These are phyloP conservation scores for Dusona sp. DNA, from an alignment of 2,888 invertebrate genomes.

Conservation along the genomic window DNA sequence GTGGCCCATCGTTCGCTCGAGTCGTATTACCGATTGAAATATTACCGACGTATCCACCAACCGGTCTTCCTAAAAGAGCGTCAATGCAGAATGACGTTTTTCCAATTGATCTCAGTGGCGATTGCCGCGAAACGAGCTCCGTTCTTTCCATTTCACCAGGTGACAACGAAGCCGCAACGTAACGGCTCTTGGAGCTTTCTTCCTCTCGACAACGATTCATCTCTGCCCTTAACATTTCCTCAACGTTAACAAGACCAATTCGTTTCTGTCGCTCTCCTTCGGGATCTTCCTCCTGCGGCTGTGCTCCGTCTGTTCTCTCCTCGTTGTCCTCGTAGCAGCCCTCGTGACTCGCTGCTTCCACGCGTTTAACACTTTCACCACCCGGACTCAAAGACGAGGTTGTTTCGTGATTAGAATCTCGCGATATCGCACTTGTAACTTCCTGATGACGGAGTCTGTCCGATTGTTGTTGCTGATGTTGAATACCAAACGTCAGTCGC, in stretches of 20 bases:
- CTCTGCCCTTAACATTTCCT: slow-evolving; percentile 61
- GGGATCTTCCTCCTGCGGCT: slow-evolving; percentile 35
- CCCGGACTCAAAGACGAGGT: slow-evolving; percentile 28
- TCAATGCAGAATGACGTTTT: slow-evolving; percentile 96
- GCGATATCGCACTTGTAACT: slow-evolving; percentile 26
- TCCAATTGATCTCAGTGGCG: slow-evolving; percentile 70
- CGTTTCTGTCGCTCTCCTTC: slow-evolving; percentile 67
- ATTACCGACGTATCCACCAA: slow-evolving; percentile 64
- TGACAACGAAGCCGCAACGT: slow-evolving; percentile 21
- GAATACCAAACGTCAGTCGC: slow-evolving; percentile 75
- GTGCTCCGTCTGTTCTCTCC: neutral
- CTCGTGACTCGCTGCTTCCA: slow-evolving; percentile 49
- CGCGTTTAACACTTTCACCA: slow-evolving; percentile 49
- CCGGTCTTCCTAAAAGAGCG: slow-evolving; percentile 90
- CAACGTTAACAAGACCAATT: slow-evolving; percentile 65
- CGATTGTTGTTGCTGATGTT: slow-evolving; percentile 60
- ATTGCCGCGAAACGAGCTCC: slow-evolving; percentile 40
- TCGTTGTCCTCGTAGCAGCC: slow-evolving; percentile 30
- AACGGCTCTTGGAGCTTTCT: slow-evolving; percentile 51
- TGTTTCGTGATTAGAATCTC: slow-evolving; percentile 47
- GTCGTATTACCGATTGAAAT: slow-evolving; percentile 31
- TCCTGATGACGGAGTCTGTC: slow-evolving; percentile 46
- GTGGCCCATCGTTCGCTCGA: neutral
- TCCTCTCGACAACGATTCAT: slow-evolving; percentile 64
- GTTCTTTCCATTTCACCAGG: slow-evolving; percentile 48